Evolutionary conservation across 2,113 vertebrate species (phyloP).

Genomic region (Panthera tigris): DNA sequence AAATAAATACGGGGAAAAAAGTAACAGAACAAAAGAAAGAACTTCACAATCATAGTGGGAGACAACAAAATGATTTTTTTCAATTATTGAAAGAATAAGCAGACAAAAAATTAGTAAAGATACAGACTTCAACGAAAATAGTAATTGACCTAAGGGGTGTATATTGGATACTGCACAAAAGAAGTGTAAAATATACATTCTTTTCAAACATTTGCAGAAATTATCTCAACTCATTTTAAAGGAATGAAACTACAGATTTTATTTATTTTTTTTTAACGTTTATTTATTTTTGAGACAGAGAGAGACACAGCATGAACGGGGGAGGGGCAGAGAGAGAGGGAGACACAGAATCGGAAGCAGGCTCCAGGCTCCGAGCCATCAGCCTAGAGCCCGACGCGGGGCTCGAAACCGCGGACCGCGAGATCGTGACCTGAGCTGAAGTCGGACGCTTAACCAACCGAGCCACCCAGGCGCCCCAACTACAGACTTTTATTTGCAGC

Average conservation of each 20-base stretch:
- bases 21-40: neutral
- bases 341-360: too few relatives aligned
- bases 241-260: neutral
- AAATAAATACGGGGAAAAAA: neutral
- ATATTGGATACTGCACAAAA: neutral
- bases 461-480: too few relatives aligned
- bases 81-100: neutral
- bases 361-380: too few relatives aligned
- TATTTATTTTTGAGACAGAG: too few relatives aligned
- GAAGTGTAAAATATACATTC: neutral
- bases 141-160: neutral
- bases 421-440: too few relatives aligned
- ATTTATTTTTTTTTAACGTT: too few relatives aligned
- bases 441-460: too few relatives aligned
- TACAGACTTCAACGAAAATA: neutral
- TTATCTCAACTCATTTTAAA: neutral
- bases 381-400: too few relatives aligned
- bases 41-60: neutral
- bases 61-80: neutral
- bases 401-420: rapidly evolving
- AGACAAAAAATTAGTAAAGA: neutral
- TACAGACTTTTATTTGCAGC: neutral
- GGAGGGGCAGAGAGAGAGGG: too few relatives aligned
- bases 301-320: too few relatives aligned
- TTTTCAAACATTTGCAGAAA: neutral